A percentile compares a stretch with the other conserved stretches of the same genome.
Evolutionary conservation across 2,797 vertebrate species (phyloP).

Genomic region (Chelonia mydas): DNA sequence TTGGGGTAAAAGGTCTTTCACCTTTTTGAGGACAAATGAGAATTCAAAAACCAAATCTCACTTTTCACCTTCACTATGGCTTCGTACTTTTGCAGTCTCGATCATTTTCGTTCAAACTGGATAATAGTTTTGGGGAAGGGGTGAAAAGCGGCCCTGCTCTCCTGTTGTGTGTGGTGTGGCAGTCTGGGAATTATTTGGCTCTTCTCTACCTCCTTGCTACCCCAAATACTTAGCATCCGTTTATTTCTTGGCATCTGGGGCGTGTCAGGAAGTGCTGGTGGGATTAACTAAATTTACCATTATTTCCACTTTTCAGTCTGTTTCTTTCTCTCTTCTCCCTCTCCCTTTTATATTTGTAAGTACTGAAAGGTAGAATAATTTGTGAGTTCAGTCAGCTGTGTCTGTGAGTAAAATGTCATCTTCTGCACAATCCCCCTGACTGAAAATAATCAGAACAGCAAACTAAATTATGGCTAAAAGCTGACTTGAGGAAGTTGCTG

Average conservation of each 20-base stretch:
- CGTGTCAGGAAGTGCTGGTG: neutral
- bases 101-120: fast-evolving
- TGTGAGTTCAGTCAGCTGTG: constrained; percentile 50
- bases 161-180: neutral
- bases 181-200: neutral
- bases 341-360: neutral
- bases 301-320: neutral
- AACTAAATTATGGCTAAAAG: constrained; percentile 36
- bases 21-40: neutral
- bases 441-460: constrained; percentile 65
- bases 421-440: constrained; percentile 22
- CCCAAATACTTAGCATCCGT: neutral
- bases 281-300: neutral
- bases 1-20: neutral
- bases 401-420: neutral
- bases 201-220: neutral
- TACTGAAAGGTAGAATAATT: constrained; percentile 50
- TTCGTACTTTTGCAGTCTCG: neutral
- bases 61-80: fast-evolving
- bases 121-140: neutral
- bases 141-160: neutral
- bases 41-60: neutral
- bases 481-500: neutral
- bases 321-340: neutral
- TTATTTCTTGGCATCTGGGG: neutral